Evolutionary conservation across 2,797 vertebrate species (phyloP), one percentile per base, ranked within the genome.

Genomic region (Bradypodion pumilum): DNA sequence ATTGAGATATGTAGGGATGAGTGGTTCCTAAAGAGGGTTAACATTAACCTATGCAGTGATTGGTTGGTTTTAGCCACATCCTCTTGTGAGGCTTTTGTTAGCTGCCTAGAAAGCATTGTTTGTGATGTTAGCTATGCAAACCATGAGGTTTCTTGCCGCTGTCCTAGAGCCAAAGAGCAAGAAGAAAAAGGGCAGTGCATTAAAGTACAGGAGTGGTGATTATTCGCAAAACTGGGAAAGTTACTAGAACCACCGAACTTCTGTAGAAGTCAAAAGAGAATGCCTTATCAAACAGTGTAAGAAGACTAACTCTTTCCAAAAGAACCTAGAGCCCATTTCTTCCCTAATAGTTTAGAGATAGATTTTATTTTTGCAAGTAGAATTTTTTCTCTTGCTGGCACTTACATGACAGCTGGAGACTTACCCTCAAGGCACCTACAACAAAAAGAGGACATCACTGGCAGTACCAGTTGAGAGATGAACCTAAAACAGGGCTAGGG

Each of bases 331-430:
- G 42, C 16, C 9, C 15, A 74, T n/a, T 13, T 44, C 62, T 10
- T 1, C 27, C 52, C 8, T 23, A 23, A n/a, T 10, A 46, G 2
- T 16, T 76, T 42, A 23, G 59, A 19, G 62, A 21, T 0, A 66
- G 62, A 25, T 35, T n/a, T 65, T 78, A n/a, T 85, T 85, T 80
- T 68, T 69, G 77, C 62, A 80, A 68, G 37, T 27, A 74, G 44
- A 23, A 59, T 66, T 49, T 3, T 49, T 70, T 63, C 52, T 7
- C 12, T n/a, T 70, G 29, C 81, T 56, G 72, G 69, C 32, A 78
- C 5, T 49, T 66, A 37, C 37, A 60, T 46, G 49, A 60, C 62
- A 74, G 21, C 80, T 86, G 75, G 37, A 40, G 73, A n/a, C 15
- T 79, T 46, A n/a, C 42, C 40, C n/a, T 77, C 73, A 81, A 76